Evolutionary conservation across 2,888 invertebrate genomes (phyloP).

Genomic region (Adelognathus sp.): DNA sequence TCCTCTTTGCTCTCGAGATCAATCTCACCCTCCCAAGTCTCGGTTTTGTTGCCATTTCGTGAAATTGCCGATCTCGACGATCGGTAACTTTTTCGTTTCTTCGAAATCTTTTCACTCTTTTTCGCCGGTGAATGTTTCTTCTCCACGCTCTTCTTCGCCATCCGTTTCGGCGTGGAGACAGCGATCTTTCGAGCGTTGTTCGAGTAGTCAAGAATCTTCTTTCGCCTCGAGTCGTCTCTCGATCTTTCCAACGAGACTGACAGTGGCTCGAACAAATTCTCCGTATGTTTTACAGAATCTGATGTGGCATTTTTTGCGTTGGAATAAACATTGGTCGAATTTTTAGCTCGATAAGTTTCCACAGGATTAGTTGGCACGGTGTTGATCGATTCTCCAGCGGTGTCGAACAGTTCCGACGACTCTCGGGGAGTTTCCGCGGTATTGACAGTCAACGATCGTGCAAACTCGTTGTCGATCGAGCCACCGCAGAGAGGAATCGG

Average conservation of each 20-base stretch:
- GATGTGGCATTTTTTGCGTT: neutral
- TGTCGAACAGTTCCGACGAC: constrained; percentile 8
- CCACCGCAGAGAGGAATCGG: constrained; percentile 36
- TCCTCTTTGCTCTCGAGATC: constrained; percentile 23
- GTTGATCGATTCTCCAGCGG: neutral
- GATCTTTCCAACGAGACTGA: neutral
- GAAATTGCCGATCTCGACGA: constrained; percentile 17
- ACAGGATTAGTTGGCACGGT: neutral
- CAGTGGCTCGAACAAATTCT: too few relatives aligned
- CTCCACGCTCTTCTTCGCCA: neutral
- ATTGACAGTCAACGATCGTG: constrained; percentile 7
- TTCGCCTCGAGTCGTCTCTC: neutral
- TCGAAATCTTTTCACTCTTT: neutral
- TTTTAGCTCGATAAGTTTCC: neutral
- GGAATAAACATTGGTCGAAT: neutral
- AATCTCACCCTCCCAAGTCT: constrained; percentile 45
- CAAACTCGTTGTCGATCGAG: constrained; percentile 19
- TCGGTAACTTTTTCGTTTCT: neutral
- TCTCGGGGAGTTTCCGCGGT: neutral
- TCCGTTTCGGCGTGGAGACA: neutral
- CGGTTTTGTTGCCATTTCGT: constrained; percentile 20
- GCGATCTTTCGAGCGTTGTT: constrained; percentile 3
- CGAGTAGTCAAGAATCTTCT: constrained; percentile 43
- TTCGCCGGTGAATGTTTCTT: neutral
- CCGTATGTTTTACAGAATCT: neutral